phyloP scores from a whole-genome alignment of 2,113 vertebrate species.

The Eclectus roratus region DNA sequence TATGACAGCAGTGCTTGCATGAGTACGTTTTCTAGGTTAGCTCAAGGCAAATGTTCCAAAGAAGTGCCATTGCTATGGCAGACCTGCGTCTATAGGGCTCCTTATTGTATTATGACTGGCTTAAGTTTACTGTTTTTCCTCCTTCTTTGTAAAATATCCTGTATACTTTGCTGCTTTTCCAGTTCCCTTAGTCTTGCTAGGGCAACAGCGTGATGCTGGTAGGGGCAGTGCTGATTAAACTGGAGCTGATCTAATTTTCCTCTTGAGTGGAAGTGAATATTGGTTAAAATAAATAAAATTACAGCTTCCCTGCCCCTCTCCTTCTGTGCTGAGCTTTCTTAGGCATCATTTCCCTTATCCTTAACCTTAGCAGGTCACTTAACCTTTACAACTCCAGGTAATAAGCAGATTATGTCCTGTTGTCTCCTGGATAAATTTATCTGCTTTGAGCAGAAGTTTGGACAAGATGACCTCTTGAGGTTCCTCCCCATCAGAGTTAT shows the following conservation, averaged over 20 bases:
- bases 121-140: neutral
- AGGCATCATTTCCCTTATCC: neutral
- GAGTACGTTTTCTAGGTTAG: neutral
- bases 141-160: neutral
- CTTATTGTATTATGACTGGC: rapidly evolving
- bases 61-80: neutral
- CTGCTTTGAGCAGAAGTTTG: neutral
- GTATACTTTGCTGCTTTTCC: neutral
- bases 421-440: neutral
- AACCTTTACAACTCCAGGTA: neutral
- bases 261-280: neutral
- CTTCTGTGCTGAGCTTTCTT: neutral
- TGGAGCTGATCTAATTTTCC: neutral
- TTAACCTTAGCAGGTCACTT: neutral
- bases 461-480: neutral
- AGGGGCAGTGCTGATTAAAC: neutral
- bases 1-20: rapidly evolving
- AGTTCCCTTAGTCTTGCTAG: neutral
- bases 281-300: neutral
- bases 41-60: neutral
- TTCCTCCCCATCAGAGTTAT: neutral
- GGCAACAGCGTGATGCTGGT: neutral
- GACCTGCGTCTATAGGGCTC: neutral
- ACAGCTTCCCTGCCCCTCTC: neutral
- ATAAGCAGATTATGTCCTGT: neutral